Conservation (phyloP, 2,888 invertebrate genomes). For the Nineta flava region DNA sequence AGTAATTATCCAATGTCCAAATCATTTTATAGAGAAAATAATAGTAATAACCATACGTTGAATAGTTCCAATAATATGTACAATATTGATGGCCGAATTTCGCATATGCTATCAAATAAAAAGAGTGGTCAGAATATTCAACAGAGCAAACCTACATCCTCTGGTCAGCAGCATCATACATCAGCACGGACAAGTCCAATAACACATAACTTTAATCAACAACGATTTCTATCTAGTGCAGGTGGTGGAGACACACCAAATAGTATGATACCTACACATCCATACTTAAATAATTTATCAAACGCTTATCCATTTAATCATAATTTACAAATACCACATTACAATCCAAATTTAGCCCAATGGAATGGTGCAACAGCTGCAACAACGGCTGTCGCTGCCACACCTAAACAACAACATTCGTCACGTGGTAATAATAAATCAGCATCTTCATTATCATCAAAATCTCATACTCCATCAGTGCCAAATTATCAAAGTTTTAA, state of each 20-base stretch:
- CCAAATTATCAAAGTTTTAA: slow-evolving; percentile 4
- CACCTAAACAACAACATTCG: background rate
- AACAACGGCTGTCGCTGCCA: too few relatives aligned
- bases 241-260: slow-evolving; percentile 2
- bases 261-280: slow-evolving; percentile 4
- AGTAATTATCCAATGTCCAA: slow-evolving; percentile 9
- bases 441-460: slow-evolving; percentile 8
- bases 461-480: background rate
- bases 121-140: slow-evolving; percentile 7
- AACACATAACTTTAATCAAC: slow-evolving; percentile 23
- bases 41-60: background rate
- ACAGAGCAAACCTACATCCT: slow-evolving; percentile 14
- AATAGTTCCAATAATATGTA: too few relatives aligned
- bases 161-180: slow-evolving; percentile 23
- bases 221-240: slow-evolving; percentile 5
- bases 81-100: slow-evolving; percentile 17
- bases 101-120: slow-evolving; percentile 15
- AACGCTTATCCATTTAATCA: slow-evolving; percentile 7
- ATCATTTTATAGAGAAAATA: slow-evolving; percentile 7
- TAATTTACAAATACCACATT: slow-evolving; percentile 19
- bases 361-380: background rate
- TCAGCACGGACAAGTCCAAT: slow-evolving; percentile 36
- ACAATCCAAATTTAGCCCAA: slow-evolving; percentile 15
- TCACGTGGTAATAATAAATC: background rate
- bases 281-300: slow-evolving; percentile 7